Base-by-base conservation (phyloP, 2,113 vertebrate species). In the Oreochromis niloticus region DNA sequence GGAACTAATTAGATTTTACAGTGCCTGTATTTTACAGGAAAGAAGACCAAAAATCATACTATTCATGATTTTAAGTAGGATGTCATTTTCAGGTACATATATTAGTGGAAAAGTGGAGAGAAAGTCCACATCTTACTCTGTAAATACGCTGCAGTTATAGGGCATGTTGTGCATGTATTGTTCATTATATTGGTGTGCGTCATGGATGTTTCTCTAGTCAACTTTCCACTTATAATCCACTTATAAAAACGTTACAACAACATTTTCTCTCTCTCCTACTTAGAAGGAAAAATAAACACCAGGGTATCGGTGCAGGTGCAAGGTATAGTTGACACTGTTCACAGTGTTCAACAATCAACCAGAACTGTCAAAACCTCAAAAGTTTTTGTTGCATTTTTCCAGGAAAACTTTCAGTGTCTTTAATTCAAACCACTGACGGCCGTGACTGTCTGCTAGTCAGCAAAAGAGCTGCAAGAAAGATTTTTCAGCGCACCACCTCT, bases 131-230 rank as follows among this genome's bases (percentile, higher is more conserved):
- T 1, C n/a, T 68, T 68, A 24, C 12, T 68, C n/a, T 68, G 63
- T 68, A 68, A 71, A 43, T 6, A 41, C 7, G 36, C 12, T 71
- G 39, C n/a, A 16, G 4, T 71, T 43, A 24, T 6, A 71, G n/a
- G 12, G 12, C 12, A 71, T 71, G 22, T 16, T 71, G 13, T 16
- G 39, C 61, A 66, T 43, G 22, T 68, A 22, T 41, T 68, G 34
- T 68, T 39, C 3, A 2, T 3, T 22, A 68, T 22, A 68, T 68
- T 68, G 63, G 34, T 68, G 34, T 68, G 0, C 3, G 0, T 68
- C 19, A 13, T 68, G 3, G 34, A 68, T 41, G 34, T 39, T 68
- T 39, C 34, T 22, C 63, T 39, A 68, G 11, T 13, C 11, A 68
- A 68, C 34, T 22, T 39, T 68, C 63, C 34, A 8, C 34, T 66